phyloP scores from a whole-genome alignment of 2,113 vertebrate species.

The Myotis davidii region DNA sequence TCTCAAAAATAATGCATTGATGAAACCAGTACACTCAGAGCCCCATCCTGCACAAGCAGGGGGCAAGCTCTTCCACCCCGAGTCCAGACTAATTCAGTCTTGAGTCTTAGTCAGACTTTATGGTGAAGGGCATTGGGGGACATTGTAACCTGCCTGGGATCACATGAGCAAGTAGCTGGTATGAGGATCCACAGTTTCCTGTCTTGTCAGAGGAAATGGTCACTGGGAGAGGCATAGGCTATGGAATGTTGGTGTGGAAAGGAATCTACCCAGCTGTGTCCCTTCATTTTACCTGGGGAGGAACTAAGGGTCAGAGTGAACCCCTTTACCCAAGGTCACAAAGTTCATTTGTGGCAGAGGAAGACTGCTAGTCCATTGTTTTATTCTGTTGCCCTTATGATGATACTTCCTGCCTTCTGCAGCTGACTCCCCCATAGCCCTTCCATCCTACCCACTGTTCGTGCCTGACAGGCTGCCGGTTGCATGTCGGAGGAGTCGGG shows the following conservation, averaged over 20 bases:
- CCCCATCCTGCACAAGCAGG: background rate
- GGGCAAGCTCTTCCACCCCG: background rate
- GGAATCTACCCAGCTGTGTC: background rate
- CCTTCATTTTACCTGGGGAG: background rate
- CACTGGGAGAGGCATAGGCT: background rate
- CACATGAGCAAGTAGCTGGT: background rate
- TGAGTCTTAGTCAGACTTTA: background rate
- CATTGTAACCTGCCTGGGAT: background rate
- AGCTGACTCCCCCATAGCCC: background rate
- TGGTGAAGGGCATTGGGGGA: background rate
- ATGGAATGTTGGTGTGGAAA: background rate
- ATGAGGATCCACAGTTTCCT: background rate
- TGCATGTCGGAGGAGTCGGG: background rate
- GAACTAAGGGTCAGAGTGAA: background rate
- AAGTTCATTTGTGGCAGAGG: background rate
- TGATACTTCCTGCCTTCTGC: background rate
- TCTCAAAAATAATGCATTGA: background rate
- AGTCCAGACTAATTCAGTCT: background rate
- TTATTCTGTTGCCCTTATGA: background rate
- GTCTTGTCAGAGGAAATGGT: background rate
- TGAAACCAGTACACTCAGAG: background rate
- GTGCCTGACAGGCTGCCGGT: fast-evolving
- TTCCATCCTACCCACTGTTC: background rate
- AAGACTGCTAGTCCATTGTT: fast-evolving
- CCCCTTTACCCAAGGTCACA: background rate